These are phyloP conservation scores for Sebastes diploproa DNA, from an alignment of 2,797 vertebrate species.

Conservation along the genomic window DNA sequence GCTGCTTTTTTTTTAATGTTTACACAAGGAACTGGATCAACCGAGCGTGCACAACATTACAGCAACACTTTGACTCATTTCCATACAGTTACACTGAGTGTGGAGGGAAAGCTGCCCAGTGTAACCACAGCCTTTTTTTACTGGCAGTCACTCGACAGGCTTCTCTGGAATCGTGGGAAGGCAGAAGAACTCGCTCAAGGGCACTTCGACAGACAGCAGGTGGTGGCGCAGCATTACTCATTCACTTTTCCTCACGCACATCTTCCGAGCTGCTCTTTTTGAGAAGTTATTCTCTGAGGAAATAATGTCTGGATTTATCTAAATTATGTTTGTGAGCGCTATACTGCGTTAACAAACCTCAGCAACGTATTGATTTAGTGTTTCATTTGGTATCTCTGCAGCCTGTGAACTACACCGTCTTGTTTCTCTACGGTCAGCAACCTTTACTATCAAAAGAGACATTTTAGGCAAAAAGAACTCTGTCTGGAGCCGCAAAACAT, in stretches of 20 bases:
- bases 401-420: background rate
- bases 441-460: too few species aligned
- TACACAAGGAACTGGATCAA: background rate
- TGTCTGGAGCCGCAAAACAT: accelerated
- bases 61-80: background rate
- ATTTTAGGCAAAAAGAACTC: too few species aligned
- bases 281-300: background rate
- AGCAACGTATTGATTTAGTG: background rate
- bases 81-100: background rate
- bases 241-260: background rate
- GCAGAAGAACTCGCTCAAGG: background rate
- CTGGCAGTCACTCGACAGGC: background rate
- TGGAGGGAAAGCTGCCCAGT: background rate
- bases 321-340: background rate
- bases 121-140: background rate
- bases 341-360: background rate
- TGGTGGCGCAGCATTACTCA: background rate
- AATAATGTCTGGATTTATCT: background rate
- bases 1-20: background rate
- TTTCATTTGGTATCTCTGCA: too few species aligned
- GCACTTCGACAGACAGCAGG: background rate
- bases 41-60: background rate
- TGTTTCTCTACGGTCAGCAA: background rate
- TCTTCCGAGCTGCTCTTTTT: background rate
- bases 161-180: background rate